These are phyloP conservation scores for Esox masquinongy DNA, from an alignment of 2,797 vertebrate species.

Conservation along the genomic window DNA sequence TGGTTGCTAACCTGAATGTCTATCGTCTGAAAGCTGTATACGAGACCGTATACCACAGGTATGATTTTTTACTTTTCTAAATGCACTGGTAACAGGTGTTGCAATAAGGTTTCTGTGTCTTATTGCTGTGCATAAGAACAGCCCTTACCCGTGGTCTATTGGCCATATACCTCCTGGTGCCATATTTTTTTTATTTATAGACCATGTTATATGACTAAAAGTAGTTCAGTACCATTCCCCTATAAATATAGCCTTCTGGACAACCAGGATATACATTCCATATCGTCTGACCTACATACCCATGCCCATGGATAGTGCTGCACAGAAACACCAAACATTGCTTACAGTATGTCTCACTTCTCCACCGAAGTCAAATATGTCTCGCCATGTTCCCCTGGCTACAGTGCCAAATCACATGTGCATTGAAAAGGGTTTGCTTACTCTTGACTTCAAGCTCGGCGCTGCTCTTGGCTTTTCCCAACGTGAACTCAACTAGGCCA, in stretches of 20 bases:
- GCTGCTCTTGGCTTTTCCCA: constrained; percentile 69
- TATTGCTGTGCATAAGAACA: too few species aligned
- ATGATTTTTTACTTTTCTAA: too few species aligned
- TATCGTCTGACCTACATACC: constrained; percentile 46
- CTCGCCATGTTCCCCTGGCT: constrained; percentile 12
- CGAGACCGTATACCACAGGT: too few species aligned
- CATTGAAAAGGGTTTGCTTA: background rate
- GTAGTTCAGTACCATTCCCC: constrained; percentile 42
- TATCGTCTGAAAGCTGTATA: too few species aligned
- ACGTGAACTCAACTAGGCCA: constrained; percentile 74
- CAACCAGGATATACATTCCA: constrained; percentile 9
- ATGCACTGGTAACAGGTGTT: too few species aligned
- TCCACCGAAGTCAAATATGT: constrained; percentile 10
- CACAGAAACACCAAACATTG: constrained; percentile 53
- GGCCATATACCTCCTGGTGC: too few species aligned
- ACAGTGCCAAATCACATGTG: background rate
- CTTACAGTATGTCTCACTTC: constrained; percentile 38
- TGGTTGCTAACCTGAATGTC: too few species aligned
- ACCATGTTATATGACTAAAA: constrained; percentile 1
- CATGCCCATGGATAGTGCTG: constrained; percentile 33
- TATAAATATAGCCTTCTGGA: constrained; percentile 21
- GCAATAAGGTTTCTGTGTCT: too few species aligned
- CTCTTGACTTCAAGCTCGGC: constrained; percentile 70
- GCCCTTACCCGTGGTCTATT: too few species aligned
- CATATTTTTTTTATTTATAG: too few species aligned